These are phyloP conservation scores for Campylomormyrus tamandua DNA, from an alignment of 2,113 vertebrate genomes.

Conservation along the genomic window DNA sequence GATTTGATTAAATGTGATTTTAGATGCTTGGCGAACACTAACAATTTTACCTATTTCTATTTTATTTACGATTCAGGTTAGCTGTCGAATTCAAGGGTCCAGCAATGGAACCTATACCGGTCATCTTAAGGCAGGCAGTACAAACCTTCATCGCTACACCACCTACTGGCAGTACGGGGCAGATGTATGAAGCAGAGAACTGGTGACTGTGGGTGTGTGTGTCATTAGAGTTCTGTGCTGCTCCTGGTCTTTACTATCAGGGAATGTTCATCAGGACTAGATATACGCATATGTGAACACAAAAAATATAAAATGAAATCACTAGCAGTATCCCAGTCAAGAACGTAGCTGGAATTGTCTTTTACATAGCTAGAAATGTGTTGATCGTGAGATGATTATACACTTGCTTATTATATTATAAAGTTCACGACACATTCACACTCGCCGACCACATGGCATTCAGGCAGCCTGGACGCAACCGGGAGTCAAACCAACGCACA, in stretches of 20 bases:
- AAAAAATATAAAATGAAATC: not conserved
- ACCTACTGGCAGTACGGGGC: not conserved
- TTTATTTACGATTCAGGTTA: not conserved
- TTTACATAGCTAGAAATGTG: not conserved
- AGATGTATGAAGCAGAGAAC: not conserved
- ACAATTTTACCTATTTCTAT: not conserved
- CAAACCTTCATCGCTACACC: not conserved
- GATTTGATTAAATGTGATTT: not conserved
- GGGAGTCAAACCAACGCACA: not conserved
- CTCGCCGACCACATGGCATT: not conserved
- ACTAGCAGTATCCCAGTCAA: not conserved
- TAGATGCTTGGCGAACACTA: not conserved
- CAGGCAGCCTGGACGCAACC: not conserved
- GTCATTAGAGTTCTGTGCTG: not conserved
- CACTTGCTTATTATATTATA: not conserved
- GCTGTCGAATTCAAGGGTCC: not conserved
- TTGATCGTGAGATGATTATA: not conserved
- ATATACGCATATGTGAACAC: not conserved
- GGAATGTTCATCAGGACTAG: not conserved
- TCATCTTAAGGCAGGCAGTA: not conserved
- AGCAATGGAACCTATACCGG: not conserved
- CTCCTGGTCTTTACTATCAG: not conserved
- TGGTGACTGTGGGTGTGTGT: not conserved
- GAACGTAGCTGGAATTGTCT: not conserved
- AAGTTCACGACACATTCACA: not conserved